phyloP scores from a whole-genome alignment of 2,888 invertebrate genomes.

The Diarsia rubi region DNA sequence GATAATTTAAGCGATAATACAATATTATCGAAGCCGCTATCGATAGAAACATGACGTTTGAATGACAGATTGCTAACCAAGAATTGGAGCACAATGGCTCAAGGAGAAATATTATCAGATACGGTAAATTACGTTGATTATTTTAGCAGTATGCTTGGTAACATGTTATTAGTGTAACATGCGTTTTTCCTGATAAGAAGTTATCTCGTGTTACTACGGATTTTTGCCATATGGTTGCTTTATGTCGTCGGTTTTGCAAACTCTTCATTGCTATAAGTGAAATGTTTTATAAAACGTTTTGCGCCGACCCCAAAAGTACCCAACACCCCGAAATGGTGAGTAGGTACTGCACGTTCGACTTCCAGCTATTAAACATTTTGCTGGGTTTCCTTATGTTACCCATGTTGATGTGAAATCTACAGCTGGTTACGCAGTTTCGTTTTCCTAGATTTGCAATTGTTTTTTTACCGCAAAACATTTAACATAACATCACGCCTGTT shows the following conservation, averaged over 20 bases:
- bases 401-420: neutral
- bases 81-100: conserved; percentile 53
- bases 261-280: neutral
- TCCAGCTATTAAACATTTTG: neutral
- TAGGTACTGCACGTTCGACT: neutral
- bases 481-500: no score
- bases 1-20: conserved; percentile 39
- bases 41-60: conserved; percentile 37
- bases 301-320: neutral
- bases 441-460: neutral
- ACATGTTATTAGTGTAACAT: conserved; percentile 16
- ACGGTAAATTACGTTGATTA: conserved; percentile 41
- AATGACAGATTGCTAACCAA: conserved; percentile 50
- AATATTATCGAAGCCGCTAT: conserved; percentile 37
- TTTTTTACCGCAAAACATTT: neutral
- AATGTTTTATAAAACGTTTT: neutral
- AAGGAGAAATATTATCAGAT: conserved; percentile 61
- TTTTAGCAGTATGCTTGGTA: conserved; percentile 27
- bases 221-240: conserved; percentile 32
- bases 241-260: neutral
- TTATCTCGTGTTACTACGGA: conserved; percentile 36
- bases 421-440: neutral
- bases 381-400: neutral
- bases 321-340: neutral
- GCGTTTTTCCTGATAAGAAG: conserved; percentile 39